Conservation (phyloP, 1,140 invertebrate species). For the Oedothorax gibbosus region DNA sequence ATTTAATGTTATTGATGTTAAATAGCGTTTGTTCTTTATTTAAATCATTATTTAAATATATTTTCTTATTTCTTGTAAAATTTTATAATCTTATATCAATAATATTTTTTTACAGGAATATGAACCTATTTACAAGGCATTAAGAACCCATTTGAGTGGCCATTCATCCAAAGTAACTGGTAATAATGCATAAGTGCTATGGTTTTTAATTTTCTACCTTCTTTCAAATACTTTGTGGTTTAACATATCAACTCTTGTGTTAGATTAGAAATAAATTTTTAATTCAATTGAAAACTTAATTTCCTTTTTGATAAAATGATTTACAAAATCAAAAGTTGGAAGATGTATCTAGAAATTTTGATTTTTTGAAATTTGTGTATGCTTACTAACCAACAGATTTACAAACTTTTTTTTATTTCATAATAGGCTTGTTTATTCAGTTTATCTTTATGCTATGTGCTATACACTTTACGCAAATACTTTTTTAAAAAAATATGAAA, state of each 20-base stretch:
- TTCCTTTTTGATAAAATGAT: too few relatives aligned
- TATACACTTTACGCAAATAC: too few relatives aligned
- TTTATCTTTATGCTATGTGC: too few relatives aligned
- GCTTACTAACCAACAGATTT: too few relatives aligned
- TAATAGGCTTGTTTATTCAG: too few relatives aligned
- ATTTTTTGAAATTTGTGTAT: too few relatives aligned
- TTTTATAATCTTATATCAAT: not conserved
- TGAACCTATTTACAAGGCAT: conserved; percentile 32
- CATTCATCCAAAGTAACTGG: conserved; percentile 19
- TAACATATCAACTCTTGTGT: not conserved
- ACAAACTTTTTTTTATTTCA: too few relatives aligned
- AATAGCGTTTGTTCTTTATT: not conserved
- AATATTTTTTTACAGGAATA: conserved; percentile 12
- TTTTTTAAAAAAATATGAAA: too few relatives aligned
- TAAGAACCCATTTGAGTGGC: not conserved
- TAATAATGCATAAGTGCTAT: not conserved
- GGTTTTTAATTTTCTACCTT: not conserved
- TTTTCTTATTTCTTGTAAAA: not conserved
- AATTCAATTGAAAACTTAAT: not conserved
- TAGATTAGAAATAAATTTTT: not conserved
- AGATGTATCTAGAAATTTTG: not conserved
- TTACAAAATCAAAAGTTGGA: not conserved
- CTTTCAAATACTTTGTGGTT: not conserved
- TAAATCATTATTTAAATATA: not conserved
- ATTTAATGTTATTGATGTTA: not conserved